Base-by-base conservation (phyloP, 2,888 invertebrate species). In the Punctoribates punctum region DNA sequence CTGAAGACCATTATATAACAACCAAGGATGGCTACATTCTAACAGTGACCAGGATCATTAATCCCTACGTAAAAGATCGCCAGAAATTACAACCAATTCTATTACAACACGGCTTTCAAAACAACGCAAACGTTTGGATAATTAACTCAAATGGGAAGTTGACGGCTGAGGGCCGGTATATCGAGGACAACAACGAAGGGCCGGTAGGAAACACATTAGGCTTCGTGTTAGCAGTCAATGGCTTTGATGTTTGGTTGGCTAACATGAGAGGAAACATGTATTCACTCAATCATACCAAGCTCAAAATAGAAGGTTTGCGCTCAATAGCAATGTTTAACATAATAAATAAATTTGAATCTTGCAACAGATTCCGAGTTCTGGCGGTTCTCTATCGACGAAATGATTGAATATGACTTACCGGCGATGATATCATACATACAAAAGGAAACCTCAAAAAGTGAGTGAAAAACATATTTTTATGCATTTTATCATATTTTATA, bases 211-310 rank as follows among this genome's bases (percentile, higher is more conserved):
- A 74, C 13, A 42, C 23, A 11, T n/a, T 23, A 6, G 42, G 42
- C n/a, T 42, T 25, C 13, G 15, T 67, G 1, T 17, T 67, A 20
- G 15, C 51, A 4, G 65, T 29, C 29, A n/a, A 34, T 25, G n/a
- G 73, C 20, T 75, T 72, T 48, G 75, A 75, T 70, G 75, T 75
- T 17, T 75, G 75, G 75, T 25, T 75, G 75, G 70, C 25, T 4
- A 75, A 75, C 25, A 48, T 38, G 25, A 29, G 75, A 9, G 75
- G 75, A 20, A 75, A 75, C 20, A 25, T 29, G 34, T 75, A 75
- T 27, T 75, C 75, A 34, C 67, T 42, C 13, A 42, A 72, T 70
- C 70, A 34, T 23, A 20, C n/a, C n/a, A n/a, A n/a, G n/a, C n/a
- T n/a, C n/a, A n/a, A n/a, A n/a, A n/a, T n/a, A n/a, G n/a, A n/a